phyloP scores from a whole-genome alignment of 2,888 invertebrate genomes.

The Thymelicus sylvestris region DNA sequence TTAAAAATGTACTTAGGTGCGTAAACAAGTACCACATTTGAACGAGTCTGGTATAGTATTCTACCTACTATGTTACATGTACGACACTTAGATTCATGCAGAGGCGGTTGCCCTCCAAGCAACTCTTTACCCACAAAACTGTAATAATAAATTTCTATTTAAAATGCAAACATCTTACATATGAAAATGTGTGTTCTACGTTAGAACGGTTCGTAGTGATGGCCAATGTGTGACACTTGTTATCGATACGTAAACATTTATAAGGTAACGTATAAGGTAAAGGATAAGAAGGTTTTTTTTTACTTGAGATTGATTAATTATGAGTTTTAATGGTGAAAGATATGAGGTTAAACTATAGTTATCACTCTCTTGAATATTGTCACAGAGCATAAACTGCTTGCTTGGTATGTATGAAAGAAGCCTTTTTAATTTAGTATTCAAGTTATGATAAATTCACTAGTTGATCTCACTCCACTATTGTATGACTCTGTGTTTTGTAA shows the following conservation, averaged over 20 bases:
- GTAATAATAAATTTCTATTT: constrained; percentile 37
- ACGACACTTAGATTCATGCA: neutral
- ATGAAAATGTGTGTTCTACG: constrained; percentile 31
- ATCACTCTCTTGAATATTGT: too few relatives aligned
- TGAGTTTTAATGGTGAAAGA: too few relatives aligned
- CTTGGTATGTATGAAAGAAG: too few relatives aligned
- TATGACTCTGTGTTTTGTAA: constrained; percentile 1
- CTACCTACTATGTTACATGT: too few relatives aligned
- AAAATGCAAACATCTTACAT: constrained; percentile 36
- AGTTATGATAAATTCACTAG: neutral
- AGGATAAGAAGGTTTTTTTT: too few relatives aligned
- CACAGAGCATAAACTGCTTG: too few relatives aligned
- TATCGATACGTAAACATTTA: neutral
- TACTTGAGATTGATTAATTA: too few relatives aligned
- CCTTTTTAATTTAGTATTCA: neutral
- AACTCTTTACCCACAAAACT: constrained; percentile 31
- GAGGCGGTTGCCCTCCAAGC: constrained; percentile 30
- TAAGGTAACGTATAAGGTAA: too few relatives aligned
- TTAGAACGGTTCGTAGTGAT: constrained; percentile 12
- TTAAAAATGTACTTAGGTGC: too few relatives aligned
- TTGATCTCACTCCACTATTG: neutral
- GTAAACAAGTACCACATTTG: too few relatives aligned
- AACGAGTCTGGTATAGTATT: too few relatives aligned
- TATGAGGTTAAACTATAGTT: too few relatives aligned
- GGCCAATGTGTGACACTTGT: neutral